Conservation (phyloP, 2,888 invertebrate species). For the Aphidoletes aphidimyza region DNA sequence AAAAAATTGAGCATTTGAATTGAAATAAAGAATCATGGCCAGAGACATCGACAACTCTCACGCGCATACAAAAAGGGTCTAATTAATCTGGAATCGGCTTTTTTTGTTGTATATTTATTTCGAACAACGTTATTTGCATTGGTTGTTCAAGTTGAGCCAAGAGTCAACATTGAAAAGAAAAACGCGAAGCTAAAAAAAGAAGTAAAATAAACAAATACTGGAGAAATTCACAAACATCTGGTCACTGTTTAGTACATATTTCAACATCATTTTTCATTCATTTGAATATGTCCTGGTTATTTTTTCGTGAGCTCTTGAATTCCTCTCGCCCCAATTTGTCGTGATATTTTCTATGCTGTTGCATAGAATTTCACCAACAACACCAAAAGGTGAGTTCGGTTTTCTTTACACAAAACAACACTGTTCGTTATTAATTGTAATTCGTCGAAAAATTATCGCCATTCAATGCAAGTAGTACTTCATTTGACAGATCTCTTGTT, state of each 20-base stretch:
- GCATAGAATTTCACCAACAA: background rate
- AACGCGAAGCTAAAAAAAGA: background rate
- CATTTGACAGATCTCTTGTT: background rate
- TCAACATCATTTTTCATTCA: slow-evolving; percentile 51
- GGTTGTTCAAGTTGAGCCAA: slow-evolving; percentile 31
- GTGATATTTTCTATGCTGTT: background rate
- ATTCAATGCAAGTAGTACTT: background rate
- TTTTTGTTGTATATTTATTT: slow-evolving; percentile 35
- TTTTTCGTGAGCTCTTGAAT: background rate
- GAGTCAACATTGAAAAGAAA: slow-evolving; percentile 6
- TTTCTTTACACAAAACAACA: background rate
- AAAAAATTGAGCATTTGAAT: background rate
- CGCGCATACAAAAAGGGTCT: background rate
- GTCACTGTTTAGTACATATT: slow-evolving; percentile 39
- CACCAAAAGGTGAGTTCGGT: slow-evolving; percentile 28
- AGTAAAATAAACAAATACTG: background rate
- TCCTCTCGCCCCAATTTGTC: background rate
- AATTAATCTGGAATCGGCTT: slow-evolving; percentile 47
- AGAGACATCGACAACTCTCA: background rate
- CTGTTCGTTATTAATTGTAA: slow-evolving; percentile 32
- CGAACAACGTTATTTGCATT: slow-evolving; percentile 12
- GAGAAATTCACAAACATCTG: slow-evolving; percentile 35
- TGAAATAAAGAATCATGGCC: background rate
- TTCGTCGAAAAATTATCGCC: background rate
- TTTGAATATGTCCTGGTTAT: background rate